Percentiles rank a stretch among this genome's conserved stretches.
Evolutionary conservation across 2,113 vertebrate genomes (phyloP).

Genomic region (Bagarius yarrelli): DNA sequence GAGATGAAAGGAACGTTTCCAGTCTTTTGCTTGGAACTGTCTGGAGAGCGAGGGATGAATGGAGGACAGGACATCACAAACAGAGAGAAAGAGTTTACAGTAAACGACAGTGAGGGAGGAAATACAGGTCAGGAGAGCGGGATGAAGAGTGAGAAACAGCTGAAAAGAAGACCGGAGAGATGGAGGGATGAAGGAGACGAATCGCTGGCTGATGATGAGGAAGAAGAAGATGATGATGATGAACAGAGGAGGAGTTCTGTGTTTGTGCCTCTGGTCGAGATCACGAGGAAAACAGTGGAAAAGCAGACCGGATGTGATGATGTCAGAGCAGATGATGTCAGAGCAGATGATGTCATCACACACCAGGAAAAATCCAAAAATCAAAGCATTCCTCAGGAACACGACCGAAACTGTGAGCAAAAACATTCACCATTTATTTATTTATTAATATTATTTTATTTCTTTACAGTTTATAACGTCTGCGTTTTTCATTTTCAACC

Average conservation of each 20-base stretch:
- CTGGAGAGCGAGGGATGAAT: not conserved
- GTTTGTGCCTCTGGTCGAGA: slow-evolving; percentile 64
- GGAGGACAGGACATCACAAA: not conserved
- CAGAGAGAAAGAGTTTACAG: not conserved
- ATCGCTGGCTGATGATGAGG: slow-evolving; percentile 38
- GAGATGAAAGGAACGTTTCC: not conserved
- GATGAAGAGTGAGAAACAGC: slow-evolving; percentile 59
- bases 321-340: not conserved
- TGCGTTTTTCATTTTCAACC: not conserved
- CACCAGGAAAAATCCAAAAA: no score
- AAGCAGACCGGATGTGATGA: not conserved
- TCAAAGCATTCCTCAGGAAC: not conserved
- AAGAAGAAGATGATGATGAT: slow-evolving; percentile 42
- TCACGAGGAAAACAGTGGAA: slow-evolving; percentile 26
- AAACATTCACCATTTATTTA: not conserved
- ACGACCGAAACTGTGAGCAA: not conserved
- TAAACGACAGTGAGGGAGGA: not conserved
- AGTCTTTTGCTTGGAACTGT: not conserved
- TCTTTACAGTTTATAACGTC: not conserved
- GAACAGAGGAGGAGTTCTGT: slow-evolving; percentile 57
- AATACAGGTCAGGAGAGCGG: slow-evolving; percentile 41
- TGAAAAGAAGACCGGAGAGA: slow-evolving; percentile 17
- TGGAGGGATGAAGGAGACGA: slow-evolving; percentile 14
- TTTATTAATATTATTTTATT: not conserved
- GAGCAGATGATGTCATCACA: slow-evolving; percentile 39